Conservation (phyloP, 2,113 vertebrate genomes). For the Cyanoramphus novaezelandiae region DNA sequence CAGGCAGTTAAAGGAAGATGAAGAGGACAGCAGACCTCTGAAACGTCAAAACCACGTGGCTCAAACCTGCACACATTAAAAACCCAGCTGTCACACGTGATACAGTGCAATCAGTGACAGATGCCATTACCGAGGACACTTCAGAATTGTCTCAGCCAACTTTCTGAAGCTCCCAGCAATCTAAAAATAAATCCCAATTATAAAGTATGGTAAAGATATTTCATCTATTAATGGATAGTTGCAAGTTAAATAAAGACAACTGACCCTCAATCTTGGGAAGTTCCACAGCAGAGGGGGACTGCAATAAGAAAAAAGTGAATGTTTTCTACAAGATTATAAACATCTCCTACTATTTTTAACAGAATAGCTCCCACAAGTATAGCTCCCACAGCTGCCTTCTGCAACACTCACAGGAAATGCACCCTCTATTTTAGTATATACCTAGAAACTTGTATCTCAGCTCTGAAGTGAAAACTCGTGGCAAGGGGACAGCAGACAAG, state of each 20-base stretch:
- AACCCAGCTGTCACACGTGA: not conserved
- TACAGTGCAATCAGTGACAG: not conserved
- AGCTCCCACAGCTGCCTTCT: not conserved
- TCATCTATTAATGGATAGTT: not conserved
- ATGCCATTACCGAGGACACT: not conserved
- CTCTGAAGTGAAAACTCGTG: not conserved
- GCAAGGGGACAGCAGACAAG: not conserved
- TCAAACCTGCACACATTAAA: not conserved
- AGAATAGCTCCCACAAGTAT: not conserved
- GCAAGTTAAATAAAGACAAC: constrained; percentile 20
- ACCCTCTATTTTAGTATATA: not conserved
- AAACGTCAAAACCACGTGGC: not conserved
- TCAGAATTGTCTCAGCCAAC: not conserved
- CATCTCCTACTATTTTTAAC: not conserved
- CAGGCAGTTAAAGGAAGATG: not conserved
- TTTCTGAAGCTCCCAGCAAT: not conserved
- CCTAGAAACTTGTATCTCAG: not conserved
- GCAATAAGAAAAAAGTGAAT: constrained; percentile 58
- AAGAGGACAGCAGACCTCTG: not conserved
- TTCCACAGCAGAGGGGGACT: constrained; percentile 74
- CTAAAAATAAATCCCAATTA: not conserved
- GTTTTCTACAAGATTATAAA: not conserved
- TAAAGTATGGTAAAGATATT: not conserved
- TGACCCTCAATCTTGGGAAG: constrained; percentile 86
- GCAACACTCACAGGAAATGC: not conserved